Conservation (phyloP, 2,113 vertebrate genomes). For the Verasper variegatus region DNA sequence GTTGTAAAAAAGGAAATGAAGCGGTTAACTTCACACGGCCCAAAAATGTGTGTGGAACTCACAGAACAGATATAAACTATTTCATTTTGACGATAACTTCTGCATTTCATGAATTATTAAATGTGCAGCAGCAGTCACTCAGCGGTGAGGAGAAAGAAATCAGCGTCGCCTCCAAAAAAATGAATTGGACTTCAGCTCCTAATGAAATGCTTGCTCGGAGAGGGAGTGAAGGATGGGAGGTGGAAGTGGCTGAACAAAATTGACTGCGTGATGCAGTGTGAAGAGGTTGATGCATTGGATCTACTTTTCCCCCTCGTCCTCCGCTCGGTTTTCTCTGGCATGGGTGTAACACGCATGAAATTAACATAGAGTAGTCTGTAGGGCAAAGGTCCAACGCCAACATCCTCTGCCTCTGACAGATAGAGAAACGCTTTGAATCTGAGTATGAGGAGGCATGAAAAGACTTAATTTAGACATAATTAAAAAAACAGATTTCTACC, state of each 20-base stretch:
- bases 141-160: background rate
- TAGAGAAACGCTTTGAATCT: slow-evolving; percentile 18
- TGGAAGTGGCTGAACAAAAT: slow-evolving; percentile 37
- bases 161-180: background rate
- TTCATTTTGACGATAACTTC: slow-evolving; percentile 20
- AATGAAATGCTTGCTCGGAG: slow-evolving; percentile 51
- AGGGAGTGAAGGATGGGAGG: slow-evolving; percentile 31
- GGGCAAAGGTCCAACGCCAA: slow-evolving; percentile 30
- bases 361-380: slow-evolving; percentile 20
- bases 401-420: slow-evolving; percentile 27
- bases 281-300: slow-evolving; percentile 34
- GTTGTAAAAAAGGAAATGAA: background rate
- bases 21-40: background rate
- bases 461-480: background rate
- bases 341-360: slow-evolving; percentile 42
- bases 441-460: background rate
- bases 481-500: background rate
- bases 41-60: background rate
- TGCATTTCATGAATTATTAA: slow-evolving; percentile 58
- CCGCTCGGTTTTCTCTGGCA: background rate
- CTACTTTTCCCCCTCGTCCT: slow-evolving; percentile 6
- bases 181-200: slow-evolving; percentile 24
- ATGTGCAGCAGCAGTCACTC: slow-evolving; percentile 51
- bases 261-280: slow-evolving; percentile 29
- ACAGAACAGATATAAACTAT: slow-evolving; percentile 21